Base-by-base conservation (phyloP, 2,888 invertebrate species). In the Phasia obesa region DNA sequence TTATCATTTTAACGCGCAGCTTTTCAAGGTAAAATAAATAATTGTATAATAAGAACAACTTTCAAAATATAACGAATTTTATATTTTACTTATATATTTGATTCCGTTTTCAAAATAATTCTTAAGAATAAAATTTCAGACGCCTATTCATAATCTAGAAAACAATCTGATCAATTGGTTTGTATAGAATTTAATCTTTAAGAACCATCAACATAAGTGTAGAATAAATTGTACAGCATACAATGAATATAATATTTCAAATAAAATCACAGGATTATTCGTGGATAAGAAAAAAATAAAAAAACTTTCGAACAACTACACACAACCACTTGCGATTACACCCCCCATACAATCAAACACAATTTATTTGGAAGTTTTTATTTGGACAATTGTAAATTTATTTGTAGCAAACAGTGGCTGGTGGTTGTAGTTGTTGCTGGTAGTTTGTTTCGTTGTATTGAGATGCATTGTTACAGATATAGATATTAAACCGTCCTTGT, bases 381-480 rank as follows among this genome's bases (percentile, higher is more conserved):
- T 60, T 62, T 51, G 60, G 62, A 42, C 60, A 62, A 62, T 73
- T 51, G 73, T 60, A 27, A 35, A 25, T 71, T 60, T 35, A 71
- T 42, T 55, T 69, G 38, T 31, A 35, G 31, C 42, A 53, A 47
- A 23, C 57, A 44, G 27, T 57, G 31, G 27, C 44, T 64, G 27
- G 11, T 27, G 19, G 11, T 70, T 70, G n/a, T 70, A n/a, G 38
- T 25, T 67, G 38, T n/a, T 35, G 65, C 13, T 64, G 44, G 27
- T 38, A 23, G 31, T 38, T 49, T 49, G 38, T 49, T 49, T 64
- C 31, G 49, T 59, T 65, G 65, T 59, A 73, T 65, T 71, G 38
- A 49, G 44, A 25, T 71, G 65, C 65, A 79, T 79, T 79, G 47
- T 65, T 62, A 53, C 62, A 77, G 35, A 69, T 62, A 53, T 62